phyloP scores from a whole-genome alignment of 2,113 vertebrate genomes.

The Psammodynastes pulverulentus region DNA sequence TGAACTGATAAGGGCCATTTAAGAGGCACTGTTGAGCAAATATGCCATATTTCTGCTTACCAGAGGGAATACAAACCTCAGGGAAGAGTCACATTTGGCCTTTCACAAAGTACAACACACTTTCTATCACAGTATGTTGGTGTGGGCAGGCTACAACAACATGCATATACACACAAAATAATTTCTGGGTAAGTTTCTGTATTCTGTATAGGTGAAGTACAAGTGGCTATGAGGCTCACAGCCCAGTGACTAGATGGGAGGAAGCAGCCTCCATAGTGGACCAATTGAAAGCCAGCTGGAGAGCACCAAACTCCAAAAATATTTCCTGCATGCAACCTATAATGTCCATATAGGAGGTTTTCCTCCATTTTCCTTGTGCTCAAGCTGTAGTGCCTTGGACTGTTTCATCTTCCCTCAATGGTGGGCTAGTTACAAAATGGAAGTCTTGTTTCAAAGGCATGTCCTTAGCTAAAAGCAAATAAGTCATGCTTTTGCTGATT shows the following conservation, averaged over 20 bases:
- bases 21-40: background rate
- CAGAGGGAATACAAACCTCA: background rate
- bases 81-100: background rate
- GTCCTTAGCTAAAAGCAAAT: background rate
- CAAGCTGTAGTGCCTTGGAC: background rate
- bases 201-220: background rate
- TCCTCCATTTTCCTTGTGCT: background rate
- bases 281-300: background rate
- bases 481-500: background rate
- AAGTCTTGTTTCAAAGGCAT: background rate
- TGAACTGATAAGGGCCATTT: background rate
- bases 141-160: background rate
- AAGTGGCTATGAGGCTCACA: background rate
- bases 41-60: background rate
- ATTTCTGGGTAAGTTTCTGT: background rate
- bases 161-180: background rate
- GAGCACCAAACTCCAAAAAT: background rate
- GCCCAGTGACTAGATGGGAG: background rate
- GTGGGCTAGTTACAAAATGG: background rate
- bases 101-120: background rate
- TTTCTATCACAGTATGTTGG: background rate
- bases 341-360: background rate
- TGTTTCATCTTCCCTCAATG: background rate
- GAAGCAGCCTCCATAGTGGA: background rate
- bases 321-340: background rate